Conservation (phyloP, 1,140 invertebrate species). For the Mya arenaria region DNA sequence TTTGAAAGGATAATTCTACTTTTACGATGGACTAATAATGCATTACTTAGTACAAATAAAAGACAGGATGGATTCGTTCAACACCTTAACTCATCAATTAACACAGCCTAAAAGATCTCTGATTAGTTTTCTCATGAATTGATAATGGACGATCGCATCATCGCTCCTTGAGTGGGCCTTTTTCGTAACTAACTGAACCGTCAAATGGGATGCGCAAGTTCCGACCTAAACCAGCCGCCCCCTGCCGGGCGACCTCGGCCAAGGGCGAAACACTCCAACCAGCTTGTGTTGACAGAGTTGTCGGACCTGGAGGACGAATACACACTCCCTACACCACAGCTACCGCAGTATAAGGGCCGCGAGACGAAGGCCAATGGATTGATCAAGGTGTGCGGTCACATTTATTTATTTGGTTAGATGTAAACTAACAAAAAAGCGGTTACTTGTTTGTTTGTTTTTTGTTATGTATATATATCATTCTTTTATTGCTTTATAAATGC, state of each 20-base stretch:
- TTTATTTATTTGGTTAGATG: too few species aligned
- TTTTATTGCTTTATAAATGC: background rate
- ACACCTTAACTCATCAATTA: too few species aligned
- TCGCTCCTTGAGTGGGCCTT: too few species aligned
- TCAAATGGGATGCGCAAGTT: slow-evolving; percentile 2
- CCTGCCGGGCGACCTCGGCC: background rate
- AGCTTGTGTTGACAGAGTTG: slow-evolving; percentile 33
- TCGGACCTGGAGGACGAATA: slow-evolving; percentile 23
- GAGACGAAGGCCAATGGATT: background rate
- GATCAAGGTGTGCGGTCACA: background rate
- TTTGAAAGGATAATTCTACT: too few species aligned
- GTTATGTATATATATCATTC: background rate
- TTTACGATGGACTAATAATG: too few species aligned
- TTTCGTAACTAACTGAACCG: too few species aligned
- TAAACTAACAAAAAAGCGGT: background rate
- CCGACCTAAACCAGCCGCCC: slow-evolving; percentile 37
- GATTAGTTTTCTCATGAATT: too few species aligned
- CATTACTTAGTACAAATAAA: too few species aligned
- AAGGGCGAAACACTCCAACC: slow-evolving; percentile 23
- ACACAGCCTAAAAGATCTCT: too few species aligned
- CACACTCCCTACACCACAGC: background rate
- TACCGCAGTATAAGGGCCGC: slow-evolving; percentile 19
- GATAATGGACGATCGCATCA: too few species aligned
- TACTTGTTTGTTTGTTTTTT: background rate
- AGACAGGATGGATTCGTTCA: too few species aligned